Evolutionary conservation across 64 coral and sea anemone genomes (phyloP).

Genomic region (Montipora sp.): DNA sequence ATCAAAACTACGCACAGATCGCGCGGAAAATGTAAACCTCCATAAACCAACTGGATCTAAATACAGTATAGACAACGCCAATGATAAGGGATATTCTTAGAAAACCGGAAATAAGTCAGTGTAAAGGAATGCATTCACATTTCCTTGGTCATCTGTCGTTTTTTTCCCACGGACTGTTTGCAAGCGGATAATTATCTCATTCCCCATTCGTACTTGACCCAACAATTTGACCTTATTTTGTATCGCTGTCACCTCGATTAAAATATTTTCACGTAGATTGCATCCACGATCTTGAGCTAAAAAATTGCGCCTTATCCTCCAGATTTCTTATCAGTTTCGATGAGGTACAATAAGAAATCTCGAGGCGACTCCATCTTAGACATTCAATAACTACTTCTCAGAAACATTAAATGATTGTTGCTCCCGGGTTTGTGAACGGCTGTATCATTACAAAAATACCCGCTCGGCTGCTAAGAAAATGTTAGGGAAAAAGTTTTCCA

Average conservation of each 20-base stretch:
- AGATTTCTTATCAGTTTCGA: background rate
- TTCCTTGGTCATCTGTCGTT: background rate
- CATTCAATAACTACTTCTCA: too few relatives aligned
- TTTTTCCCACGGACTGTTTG: slow-evolving; percentile 35
- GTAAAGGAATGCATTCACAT: slow-evolving; percentile 19
- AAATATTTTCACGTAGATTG: slow-evolving; percentile 24
- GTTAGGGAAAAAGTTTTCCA: too few relatives aligned
- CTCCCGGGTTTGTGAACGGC: too few relatives aligned
- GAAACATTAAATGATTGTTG: too few relatives aligned
- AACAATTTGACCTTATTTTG: slow-evolving; percentile 53
- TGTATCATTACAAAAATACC: too few relatives aligned
- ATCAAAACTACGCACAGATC: too few relatives aligned
- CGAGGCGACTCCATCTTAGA: too few relatives aligned
- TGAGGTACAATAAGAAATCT: background rate
- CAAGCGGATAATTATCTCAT: slow-evolving; percentile 14
- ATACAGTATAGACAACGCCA: background rate
- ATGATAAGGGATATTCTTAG: slow-evolving; percentile 32
- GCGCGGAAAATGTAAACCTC: too few relatives aligned
- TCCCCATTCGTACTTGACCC: slow-evolving; percentile 4
- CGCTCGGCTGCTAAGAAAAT: too few relatives aligned
- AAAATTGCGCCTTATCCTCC: too few relatives aligned
- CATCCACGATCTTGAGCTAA: too few relatives aligned
- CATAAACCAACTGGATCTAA: background rate
- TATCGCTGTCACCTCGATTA: background rate
- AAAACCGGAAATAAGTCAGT: slow-evolving; percentile 45